phyloP scores from a whole-genome alignment of 1,140 invertebrate genomes.

The Drosophila kohkoa region DNA sequence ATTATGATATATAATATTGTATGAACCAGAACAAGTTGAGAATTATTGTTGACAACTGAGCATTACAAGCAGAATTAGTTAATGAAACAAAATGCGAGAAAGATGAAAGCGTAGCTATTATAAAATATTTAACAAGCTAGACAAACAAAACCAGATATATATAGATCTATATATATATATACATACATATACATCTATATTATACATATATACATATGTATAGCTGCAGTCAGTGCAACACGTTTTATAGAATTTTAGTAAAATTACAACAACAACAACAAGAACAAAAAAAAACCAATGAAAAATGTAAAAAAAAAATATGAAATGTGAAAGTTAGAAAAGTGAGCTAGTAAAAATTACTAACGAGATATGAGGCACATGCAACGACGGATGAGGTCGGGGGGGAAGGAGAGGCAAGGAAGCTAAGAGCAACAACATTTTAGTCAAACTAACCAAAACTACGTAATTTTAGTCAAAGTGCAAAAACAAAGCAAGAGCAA shows the following conservation, averaged over 20 bases:
- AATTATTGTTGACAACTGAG: slow-evolving; percentile 79
- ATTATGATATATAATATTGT: slow-evolving; percentile 44
- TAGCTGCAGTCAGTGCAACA: slow-evolving; percentile 67
- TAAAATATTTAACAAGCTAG: slow-evolving; percentile 71
- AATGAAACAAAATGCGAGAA: slow-evolving; percentile 48
- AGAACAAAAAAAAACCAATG: slow-evolving; percentile 51
- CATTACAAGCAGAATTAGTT: slow-evolving; percentile 72
- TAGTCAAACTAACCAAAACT: slow-evolving; percentile 84
- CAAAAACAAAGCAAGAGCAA: slow-evolving; percentile 54
- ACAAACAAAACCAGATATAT: slow-evolving; percentile 61
- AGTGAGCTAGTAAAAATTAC: slow-evolving; percentile 37
- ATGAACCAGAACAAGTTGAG: slow-evolving; percentile 58
- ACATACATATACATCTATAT: slow-evolving; percentile 48
- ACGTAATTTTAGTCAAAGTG: slow-evolving; percentile 80
- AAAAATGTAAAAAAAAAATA: slow-evolving; percentile 31
- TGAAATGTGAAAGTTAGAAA: slow-evolving; percentile 37
- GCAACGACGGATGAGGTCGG: slow-evolving; percentile 1
- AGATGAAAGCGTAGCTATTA: slow-evolving; percentile 60
- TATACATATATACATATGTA: slow-evolving; percentile 53
- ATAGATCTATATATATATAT: slow-evolving; percentile 33
- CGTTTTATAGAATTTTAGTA: slow-evolving; percentile 82
- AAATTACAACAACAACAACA: slow-evolving; percentile 58
- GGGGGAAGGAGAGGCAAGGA: slow-evolving; percentile 59
- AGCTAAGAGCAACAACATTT: slow-evolving; percentile 83
- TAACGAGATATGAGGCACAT: slow-evolving; percentile 46